A percentile compares a stretch with the other conserved stretches of the same genome.
phyloP scores from a whole-genome alignment of 2,888 invertebrate species.

The Globia sparganii region DNA sequence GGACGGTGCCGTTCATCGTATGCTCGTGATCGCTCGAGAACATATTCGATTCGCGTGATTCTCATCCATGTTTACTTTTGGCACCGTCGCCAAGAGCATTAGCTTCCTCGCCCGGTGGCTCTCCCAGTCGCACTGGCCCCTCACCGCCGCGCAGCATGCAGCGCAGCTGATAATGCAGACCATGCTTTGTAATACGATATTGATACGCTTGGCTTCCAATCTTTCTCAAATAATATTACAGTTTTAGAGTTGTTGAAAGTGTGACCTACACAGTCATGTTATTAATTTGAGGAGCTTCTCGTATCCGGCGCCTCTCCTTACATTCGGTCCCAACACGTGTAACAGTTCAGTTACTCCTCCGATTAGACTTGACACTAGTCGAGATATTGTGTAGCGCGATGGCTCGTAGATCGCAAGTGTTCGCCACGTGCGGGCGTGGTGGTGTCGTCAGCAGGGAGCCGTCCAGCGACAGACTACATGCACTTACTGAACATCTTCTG shows the following conservation, averaged over 20 bases:
- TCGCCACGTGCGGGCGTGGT: neutral
- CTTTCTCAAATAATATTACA: conserved; percentile 4
- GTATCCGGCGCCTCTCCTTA: too few relatives aligned
- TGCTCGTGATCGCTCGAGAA: too few relatives aligned
- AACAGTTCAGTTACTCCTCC: neutral
- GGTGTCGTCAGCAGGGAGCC: neutral
- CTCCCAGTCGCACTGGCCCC: neutral
- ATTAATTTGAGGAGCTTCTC: neutral
- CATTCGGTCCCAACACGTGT: neutral
- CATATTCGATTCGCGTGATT: neutral
- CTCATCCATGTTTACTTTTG: neutral
- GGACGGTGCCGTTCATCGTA: too few relatives aligned
- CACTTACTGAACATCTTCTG: neutral
- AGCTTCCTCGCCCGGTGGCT: neutral
- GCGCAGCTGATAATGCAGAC: neutral
- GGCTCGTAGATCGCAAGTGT: neutral
- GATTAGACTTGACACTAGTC: neutral
- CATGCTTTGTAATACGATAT: neutral
- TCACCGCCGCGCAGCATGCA: neutral
- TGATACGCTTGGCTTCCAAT: neutral
- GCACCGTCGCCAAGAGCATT: neutral
- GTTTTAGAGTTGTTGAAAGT: neutral
- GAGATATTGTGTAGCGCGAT: neutral
- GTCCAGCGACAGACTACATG: neutral
- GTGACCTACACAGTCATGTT: neutral